Conservation (phyloP, 2,113 vertebrate genomes). For the Halichoeres trimaculatus region DNA sequence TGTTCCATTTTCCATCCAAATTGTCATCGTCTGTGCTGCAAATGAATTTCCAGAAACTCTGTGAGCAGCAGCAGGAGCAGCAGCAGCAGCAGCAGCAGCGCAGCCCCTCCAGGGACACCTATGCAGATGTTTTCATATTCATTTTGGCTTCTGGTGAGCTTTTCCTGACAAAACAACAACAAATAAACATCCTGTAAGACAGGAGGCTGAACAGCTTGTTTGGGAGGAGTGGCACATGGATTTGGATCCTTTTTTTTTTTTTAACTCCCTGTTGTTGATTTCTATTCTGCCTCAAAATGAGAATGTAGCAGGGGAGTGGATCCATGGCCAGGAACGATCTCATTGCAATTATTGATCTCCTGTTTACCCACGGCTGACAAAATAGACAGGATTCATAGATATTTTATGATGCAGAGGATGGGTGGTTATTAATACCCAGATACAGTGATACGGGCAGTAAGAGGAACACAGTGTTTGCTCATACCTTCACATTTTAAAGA, state of each 20-base stretch:
- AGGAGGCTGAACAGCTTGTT: slow-evolving; percentile 58
- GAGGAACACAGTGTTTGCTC: not conserved
- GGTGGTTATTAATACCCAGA: slow-evolving; percentile 72
- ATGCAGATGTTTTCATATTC: slow-evolving; percentile 77
- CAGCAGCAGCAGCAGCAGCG: not conserved
- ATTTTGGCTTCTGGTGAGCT: slow-evolving; percentile 75
- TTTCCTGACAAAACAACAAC: slow-evolving; percentile 71
- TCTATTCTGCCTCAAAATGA: slow-evolving; percentile 48
- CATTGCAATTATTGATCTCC: slow-evolving; percentile 75
- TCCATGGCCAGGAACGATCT: slow-evolving; percentile 73
- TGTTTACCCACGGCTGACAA: slow-evolving; percentile 82
- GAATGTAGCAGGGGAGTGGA: slow-evolving; percentile 66
- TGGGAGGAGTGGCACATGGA: slow-evolving; percentile 48
- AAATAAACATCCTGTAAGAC: slow-evolving; percentile 77
- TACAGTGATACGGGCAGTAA: slow-evolving; percentile 17
- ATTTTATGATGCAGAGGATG: slow-evolving; percentile 77
- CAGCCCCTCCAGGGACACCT: slow-evolving; percentile 59
- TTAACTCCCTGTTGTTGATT: slow-evolving; percentile 33
- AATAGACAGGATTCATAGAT: slow-evolving; percentile 81
- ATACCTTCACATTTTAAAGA: not conserved
- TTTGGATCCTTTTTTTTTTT: not conserved
- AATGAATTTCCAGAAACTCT: slow-evolving; percentile 64
- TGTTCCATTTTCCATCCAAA: slow-evolving; percentile 67
- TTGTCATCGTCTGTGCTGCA: slow-evolving; percentile 50
- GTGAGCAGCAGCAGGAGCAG: slow-evolving; percentile 11